phyloP scores from a whole-genome alignment of 2,888 invertebrate genomes.

The Neoaliturus tenellus region DNA sequence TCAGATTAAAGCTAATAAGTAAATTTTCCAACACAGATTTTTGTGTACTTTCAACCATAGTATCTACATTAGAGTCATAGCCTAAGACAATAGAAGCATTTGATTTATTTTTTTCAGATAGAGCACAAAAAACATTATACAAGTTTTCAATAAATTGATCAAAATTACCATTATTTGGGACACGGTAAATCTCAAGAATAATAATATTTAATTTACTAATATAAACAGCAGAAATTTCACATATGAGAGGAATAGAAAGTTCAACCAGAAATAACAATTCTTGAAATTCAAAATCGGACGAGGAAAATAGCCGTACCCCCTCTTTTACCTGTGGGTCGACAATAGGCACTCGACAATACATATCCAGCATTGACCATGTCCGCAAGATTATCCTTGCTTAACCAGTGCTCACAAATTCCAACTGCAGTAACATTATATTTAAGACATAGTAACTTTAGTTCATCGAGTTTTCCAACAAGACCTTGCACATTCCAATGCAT shows the following conservation, averaged over 20 bases:
- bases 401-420: constrained; percentile 30
- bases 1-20: too few relatives aligned
- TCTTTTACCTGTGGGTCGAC: constrained; percentile 9
- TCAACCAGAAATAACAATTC: too few relatives aligned
- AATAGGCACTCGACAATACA: neutral
- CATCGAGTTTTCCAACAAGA: constrained; percentile 6
- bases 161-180: neutral
- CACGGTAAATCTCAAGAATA: neutral
- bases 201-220: neutral
- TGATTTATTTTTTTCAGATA: too few relatives aligned
- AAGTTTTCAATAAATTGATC: constrained; percentile 15
- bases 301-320: constrained; percentile 24
- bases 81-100: too few relatives aligned
- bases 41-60: too few relatives aligned
- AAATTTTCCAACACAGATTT: too few relatives aligned
- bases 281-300: neutral
- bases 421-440: neutral
- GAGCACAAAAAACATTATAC: too few relatives aligned
- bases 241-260: neutral
- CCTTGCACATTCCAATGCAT: constrained; percentile 17
- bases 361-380: neutral
- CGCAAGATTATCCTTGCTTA: neutral
- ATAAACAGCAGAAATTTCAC: neutral
- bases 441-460: neutral
- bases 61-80: too few relatives aligned